Base-by-base conservation (phyloP, 2,797 vertebrate genomes). In the Tadarida brasiliensis region DNA sequence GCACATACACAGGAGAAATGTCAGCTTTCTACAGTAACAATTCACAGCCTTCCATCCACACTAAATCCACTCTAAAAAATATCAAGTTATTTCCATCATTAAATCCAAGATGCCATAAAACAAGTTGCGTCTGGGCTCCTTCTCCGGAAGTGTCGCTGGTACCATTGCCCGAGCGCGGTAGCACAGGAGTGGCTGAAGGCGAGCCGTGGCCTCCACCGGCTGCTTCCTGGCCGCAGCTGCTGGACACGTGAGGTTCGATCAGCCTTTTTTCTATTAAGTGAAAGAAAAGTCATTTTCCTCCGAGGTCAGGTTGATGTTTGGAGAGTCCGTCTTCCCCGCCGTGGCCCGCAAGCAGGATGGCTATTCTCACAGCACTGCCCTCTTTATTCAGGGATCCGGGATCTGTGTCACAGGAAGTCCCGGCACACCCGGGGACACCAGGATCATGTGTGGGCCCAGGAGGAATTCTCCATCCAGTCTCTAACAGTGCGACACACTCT, bases 51-150 rank as follows among this genome's bases (percentile, higher is more conserved):
- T 87, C 90, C 59, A 77, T 63, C 73, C 87, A 90, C 91, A 78
- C 92, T 90, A 96, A 91, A 86, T 63, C 82, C 82, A 44, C 85
- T 94, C 84, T 82, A 71, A 91, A 91, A 96, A 87, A 83, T 82
- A 92, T 85, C 95, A 97, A 96, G 97, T 97, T 96, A 97, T 96
- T 97, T 95, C 94, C 97, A 94, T 95, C 92, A 95, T 96, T 97
- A 97, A 97, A 91, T 94, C 92, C 85, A 96, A 97, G 96, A 97
- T 92, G 90, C 90, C 94, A 88, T 95, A 82, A 97, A 98, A 91
- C 96, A 97, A 97, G 97, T 87, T 89, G 94, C 87, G 71, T 96
- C 94, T 95, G 12, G 0, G 85, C 94, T 92, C 35, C 96, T 94
- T 97, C 94, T 95, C 96, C 86, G 71, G 95, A 95, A 96, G 89